These are phyloP conservation scores for Pseudorhombus dupliciocellatus DNA, from an alignment of 2,113 vertebrate genomes.

Conservation along the genomic window DNA sequence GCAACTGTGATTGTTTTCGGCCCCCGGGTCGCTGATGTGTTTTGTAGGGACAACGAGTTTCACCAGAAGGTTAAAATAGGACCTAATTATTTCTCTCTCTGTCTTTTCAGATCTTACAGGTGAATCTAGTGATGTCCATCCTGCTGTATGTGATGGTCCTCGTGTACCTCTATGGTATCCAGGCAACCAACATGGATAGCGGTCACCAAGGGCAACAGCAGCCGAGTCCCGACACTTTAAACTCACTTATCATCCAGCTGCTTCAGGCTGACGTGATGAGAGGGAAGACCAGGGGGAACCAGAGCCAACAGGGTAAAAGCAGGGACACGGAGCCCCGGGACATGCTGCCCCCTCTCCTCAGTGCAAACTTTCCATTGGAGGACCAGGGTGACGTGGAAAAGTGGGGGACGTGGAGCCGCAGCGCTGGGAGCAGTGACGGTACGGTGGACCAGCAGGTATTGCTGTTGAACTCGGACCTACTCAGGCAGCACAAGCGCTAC, in stretches of 20 bases:
- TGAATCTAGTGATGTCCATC: constrained; percentile 99
- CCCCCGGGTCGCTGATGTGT: neutral
- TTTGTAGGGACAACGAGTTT: neutral
- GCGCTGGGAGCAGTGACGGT: constrained; percentile 42
- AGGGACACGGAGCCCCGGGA: constrained; percentile 39
- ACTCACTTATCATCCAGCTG: constrained; percentile 95
- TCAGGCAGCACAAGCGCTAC: constrained; percentile 91
- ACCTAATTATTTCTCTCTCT: constrained; percentile 44
- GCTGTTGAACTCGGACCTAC: constrained; percentile 84
- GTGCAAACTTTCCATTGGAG: constrained; percentile 36
- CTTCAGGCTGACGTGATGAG: constrained; percentile 93
- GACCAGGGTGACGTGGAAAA: constrained; percentile 70
- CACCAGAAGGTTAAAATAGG: neutral
- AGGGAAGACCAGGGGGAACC: constrained; percentile 77
- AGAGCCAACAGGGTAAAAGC: constrained; percentile 56
- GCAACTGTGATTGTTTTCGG: neutral
- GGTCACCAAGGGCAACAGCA: constrained; percentile 61
- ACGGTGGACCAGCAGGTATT: constrained; percentile 81
- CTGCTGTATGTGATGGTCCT: constrained; percentile 99
- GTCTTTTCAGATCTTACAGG: constrained; percentile 93
- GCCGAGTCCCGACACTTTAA: constrained; percentile 90
- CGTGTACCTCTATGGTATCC: constrained; percentile 95
- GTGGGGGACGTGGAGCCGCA: constrained; percentile 33
- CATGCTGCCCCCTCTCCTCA: constrained; percentile 39
- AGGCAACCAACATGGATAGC: constrained; percentile 93